Conservation (phyloP, 2,113 vertebrate genomes). For the Phalacrocorax pelagicus region DNA sequence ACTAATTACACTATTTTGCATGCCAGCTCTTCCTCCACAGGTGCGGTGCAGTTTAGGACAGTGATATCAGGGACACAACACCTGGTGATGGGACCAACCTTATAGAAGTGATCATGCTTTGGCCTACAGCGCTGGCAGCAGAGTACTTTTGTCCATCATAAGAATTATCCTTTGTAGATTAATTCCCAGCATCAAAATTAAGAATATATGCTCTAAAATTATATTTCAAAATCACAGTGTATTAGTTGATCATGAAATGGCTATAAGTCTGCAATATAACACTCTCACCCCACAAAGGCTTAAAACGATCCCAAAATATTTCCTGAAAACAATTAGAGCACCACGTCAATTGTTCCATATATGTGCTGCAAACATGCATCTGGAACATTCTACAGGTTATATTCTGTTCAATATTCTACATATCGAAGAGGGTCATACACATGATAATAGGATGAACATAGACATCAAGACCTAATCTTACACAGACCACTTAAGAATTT, state of each 20-base stretch:
- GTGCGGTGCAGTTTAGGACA: neutral
- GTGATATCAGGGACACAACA: too few relatives aligned
- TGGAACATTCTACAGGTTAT: neutral
- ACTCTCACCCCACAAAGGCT: neutral
- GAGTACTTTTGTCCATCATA: neutral
- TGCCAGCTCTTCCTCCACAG: neutral
- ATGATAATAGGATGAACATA: neutral
- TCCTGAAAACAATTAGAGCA: neutral
- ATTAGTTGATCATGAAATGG: neutral
- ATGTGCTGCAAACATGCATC: neutral
- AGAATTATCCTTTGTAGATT: neutral
- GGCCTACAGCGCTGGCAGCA: neutral
- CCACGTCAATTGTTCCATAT: neutral
- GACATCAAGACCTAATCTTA: neutral
- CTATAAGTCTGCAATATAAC: neutral
- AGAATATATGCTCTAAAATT: neutral
- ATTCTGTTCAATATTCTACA: neutral
- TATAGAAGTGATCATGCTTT: neutral
- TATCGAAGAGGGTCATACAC: neutral
- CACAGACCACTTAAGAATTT: neutral
- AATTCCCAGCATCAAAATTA: neutral
- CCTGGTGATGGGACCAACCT: neutral
- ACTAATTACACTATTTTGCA: neutral
- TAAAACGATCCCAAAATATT: neutral
- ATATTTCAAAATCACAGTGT: neutral